Evolutionary conservation across 2,888 invertebrate genomes (phyloP).

Genomic region (Rhagonycha lutea): DNA sequence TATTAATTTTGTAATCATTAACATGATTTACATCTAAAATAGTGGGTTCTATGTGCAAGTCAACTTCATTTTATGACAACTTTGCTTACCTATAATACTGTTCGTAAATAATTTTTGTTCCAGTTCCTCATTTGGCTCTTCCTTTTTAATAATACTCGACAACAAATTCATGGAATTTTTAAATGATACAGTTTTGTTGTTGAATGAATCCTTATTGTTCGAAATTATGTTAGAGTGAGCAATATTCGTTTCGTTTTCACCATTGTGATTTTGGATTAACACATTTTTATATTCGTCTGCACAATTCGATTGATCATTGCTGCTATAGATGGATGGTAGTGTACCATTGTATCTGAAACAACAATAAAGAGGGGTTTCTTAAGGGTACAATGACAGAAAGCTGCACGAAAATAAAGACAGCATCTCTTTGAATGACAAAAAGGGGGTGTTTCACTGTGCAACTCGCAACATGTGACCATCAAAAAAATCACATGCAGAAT

Average conservation of each 20-base stretch:
- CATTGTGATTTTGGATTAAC: slow-evolving; percentile 15
- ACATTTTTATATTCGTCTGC: slow-evolving; percentile 13
- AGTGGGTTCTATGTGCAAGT: not conserved
- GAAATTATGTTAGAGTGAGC: slow-evolving; percentile 6
- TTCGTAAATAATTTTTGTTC: slow-evolving; percentile 49
- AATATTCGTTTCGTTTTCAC: slow-evolving; percentile 6
- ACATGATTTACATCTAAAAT: slow-evolving; percentile 46
- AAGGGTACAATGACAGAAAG: not conserved
- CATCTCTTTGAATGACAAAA: not conserved
- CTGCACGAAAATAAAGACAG: not conserved
- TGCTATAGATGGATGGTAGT: slow-evolving; percentile 9
- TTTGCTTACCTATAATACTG: slow-evolving; percentile 55
- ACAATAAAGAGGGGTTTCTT: not conserved
- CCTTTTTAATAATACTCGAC: slow-evolving; percentile 23
- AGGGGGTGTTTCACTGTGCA: not conserved
- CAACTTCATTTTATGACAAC: not conserved
- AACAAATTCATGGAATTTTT: slow-evolving; percentile 9
- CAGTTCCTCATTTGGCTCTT: slow-evolving; percentile 35
- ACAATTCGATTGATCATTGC: slow-evolving; percentile 13
- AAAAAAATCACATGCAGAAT: not conserved
- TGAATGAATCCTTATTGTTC: slow-evolving; percentile 1
- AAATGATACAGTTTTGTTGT: slow-evolving; percentile 1
- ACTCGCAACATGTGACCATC: not conserved
- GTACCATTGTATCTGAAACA: slow-evolving; percentile 20
- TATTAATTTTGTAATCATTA: slow-evolving; percentile 31